Evolutionary conservation across 2,797 vertebrate genomes (phyloP).

Genomic region (Molossus molossus): DNA sequence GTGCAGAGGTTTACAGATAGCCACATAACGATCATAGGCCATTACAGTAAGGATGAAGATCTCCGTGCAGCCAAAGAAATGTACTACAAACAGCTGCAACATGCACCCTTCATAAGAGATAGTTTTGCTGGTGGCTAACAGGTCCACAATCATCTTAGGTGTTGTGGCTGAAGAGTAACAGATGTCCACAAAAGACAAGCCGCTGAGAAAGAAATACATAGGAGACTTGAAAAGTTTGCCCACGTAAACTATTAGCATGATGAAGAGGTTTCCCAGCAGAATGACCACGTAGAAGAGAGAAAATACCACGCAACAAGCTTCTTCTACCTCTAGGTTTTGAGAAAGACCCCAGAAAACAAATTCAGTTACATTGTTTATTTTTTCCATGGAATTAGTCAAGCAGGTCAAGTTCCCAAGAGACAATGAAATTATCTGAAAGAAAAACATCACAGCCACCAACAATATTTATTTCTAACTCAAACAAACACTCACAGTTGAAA

Average conservation of each 20-base stretch:
- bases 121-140: slow-evolving; percentile 68
- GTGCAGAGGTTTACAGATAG: slow-evolving; percentile 84
- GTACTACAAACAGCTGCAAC: slow-evolving; percentile 70
- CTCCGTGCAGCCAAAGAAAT: slow-evolving; percentile 87
- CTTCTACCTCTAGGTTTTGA: slow-evolving; percentile 49
- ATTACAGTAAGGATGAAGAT: slow-evolving; percentile 86
- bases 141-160: slow-evolving; percentile 76
- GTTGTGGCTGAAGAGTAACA: slow-evolving; percentile 78
- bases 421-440: slow-evolving; percentile 5
- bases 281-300: slow-evolving; percentile 76
- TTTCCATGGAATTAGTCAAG: slow-evolving; percentile 7
- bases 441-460: not conserved
- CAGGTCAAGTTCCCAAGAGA: not conserved
- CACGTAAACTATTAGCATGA: slow-evolving; percentile 74
- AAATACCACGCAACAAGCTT: slow-evolving; percentile 72
- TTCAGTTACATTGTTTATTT: slow-evolving; percentile 70
- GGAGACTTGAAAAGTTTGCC: slow-evolving; percentile 71
- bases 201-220: slow-evolving; percentile 84
- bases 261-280: slow-evolving; percentile 78
- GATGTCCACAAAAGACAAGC: slow-evolving; percentile 82
- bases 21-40: slow-evolving; percentile 80
- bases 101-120: slow-evolving; percentile 77
- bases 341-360: slow-evolving; percentile 83
- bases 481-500: rapidly evolving
- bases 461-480: not conserved